Base-by-base conservation (phyloP, 2,888 invertebrate genomes). In the Euplagia quadripunctaria region DNA sequence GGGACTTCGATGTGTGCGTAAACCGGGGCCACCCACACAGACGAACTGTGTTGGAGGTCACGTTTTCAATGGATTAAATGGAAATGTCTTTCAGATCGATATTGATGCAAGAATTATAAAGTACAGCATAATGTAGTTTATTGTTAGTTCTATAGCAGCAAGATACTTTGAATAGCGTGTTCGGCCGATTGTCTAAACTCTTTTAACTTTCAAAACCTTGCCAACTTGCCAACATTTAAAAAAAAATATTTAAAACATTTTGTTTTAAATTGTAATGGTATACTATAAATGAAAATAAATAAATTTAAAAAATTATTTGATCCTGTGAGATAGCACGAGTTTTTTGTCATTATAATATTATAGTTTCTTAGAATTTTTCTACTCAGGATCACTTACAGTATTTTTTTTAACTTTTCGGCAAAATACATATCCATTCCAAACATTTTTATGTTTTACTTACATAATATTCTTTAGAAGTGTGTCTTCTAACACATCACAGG, bases 41-140 rank as follows among this genome's bases (percentile, higher is more conserved):
- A 17, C 68, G 72, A n/a, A 72, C 58, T 52, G 66, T 79, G 84
- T 84, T 88, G 83, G 92, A 93, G 94, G 94, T 94, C 94, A 92
- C 87, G 87, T 89, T 89, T 90, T 87, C 83, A 82, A 84, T 86
- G 78, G 79, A 85, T 86, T 86, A 66, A 81, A 79, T 77, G 68
- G 68, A 77, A 81, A 79, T 74, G 64, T 64, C 63, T 67, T 73
- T 70, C 51, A 55, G 31, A 49, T 72, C 7, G 43, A 61, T 52
- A n/a, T 51, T 51, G n/a, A 41, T 51, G 31, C 8, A 11, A 42
- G 43, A 43, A 11, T 17, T 11, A 43, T 42, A 11, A 11, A 64
- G n/a, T n/a, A 43, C 17, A 31, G 12, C 20, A 31, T 58, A 12
- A 58, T 0, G n/a, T 11, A 31, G 12, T 14, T 61, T 5, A 61